These are phyloP conservation scores for Andrena bucephala DNA, from an alignment of 2,888 invertebrate species.

Conservation along the genomic window DNA sequence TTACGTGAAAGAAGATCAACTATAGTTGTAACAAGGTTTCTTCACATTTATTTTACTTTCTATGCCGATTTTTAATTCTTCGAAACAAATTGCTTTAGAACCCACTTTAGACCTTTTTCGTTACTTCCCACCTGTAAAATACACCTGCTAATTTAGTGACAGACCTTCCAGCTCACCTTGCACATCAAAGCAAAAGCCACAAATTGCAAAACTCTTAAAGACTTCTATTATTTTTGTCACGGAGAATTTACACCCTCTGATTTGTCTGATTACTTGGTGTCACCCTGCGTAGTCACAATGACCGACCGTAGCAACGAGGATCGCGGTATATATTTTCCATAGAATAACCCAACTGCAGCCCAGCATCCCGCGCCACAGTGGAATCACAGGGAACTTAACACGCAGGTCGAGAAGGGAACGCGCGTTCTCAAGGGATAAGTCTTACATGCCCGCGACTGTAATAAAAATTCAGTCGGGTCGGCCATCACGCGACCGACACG, in stretches of 20 bases:
- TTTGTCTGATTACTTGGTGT: not conserved
- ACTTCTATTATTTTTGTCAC: not conserved
- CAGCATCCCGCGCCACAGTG: not conserved
- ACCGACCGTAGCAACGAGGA: not conserved
- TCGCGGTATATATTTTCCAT: not conserved
- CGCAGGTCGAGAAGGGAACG: slow-evolving; percentile 2
- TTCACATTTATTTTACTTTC: too few species aligned
- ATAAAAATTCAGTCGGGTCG: slow-evolving; percentile 77
- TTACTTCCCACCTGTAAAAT: too few species aligned
- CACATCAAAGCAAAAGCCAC: too few species aligned
- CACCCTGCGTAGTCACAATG: not conserved
- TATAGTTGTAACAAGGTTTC: too few species aligned
- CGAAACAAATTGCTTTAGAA: too few species aligned
- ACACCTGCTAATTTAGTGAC: too few species aligned
- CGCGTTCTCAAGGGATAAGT: slow-evolving; percentile 56
- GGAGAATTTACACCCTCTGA: too few species aligned
- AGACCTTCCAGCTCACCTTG: too few species aligned
- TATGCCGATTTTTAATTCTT: too few species aligned
- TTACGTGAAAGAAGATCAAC: too few species aligned
- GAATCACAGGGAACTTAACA: slow-evolving; percentile 20
- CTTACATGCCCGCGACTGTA: slow-evolving; percentile 46
- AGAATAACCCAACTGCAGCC: not conserved
- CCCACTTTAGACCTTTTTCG: too few species aligned
- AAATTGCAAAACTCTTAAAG: not conserved
- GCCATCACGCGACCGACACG: slow-evolving; percentile 81